These are phyloP conservation scores for Cyanistes caeruleus DNA, from an alignment of 2,113 vertebrate genomes.

Conservation along the genomic window DNA sequence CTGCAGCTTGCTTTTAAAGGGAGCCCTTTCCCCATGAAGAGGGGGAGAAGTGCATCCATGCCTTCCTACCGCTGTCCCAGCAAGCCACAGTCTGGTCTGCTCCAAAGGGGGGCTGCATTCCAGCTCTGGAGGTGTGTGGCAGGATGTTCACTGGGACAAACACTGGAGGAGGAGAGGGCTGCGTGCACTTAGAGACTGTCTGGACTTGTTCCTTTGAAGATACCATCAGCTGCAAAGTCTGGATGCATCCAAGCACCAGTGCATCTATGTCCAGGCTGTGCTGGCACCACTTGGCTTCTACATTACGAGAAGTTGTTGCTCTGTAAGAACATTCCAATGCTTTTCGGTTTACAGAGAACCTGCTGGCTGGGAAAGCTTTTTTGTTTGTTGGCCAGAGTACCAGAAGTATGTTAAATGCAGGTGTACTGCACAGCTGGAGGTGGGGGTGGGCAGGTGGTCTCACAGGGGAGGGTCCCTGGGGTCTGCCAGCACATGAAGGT, in stretches of 20 bases:
- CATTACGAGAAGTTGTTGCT: neutral
- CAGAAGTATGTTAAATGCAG: neutral
- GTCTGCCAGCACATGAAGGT: neutral
- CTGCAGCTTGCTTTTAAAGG: neutral
- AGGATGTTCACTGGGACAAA: neutral
- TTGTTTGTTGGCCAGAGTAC: neutral
- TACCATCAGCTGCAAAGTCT: neutral
- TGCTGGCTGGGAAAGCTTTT: neutral
- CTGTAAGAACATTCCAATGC: neutral
- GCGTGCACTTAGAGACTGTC: neutral
- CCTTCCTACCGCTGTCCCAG: neutral
- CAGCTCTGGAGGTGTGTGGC: neutral
- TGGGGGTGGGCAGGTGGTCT: fast-evolving
- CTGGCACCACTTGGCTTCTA: neutral
- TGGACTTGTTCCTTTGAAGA: neutral
- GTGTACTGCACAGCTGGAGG: neutral
- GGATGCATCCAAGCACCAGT: neutral
- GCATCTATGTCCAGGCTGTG: neutral
- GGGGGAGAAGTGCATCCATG: neutral
- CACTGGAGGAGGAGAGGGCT: neutral
- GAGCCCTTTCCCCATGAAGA: neutral
- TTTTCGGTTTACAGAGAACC: neutral
- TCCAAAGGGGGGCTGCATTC: neutral
- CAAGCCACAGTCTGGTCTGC: neutral
- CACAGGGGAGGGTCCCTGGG: neutral